phyloP scores from a whole-genome alignment of 2,888 invertebrate species.

The Shargacucullia verbasci region DNA sequence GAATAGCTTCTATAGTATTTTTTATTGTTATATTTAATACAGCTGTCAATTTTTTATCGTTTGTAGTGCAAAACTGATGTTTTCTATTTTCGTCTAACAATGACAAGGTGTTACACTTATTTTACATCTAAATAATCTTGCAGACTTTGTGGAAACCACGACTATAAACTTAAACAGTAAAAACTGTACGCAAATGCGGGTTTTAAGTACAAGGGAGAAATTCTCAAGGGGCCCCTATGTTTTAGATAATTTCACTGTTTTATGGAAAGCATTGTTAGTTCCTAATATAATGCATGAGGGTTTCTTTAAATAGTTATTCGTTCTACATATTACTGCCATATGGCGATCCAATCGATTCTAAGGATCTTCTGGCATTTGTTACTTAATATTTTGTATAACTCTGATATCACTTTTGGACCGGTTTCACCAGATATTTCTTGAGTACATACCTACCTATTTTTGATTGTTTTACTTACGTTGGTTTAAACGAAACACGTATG shows the following conservation, averaged over 20 bases:
- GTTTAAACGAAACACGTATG: conserved; percentile 13
- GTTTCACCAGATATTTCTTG: conserved; percentile 36
- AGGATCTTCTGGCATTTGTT: conserved; percentile 32
- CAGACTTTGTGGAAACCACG: conserved; percentile 48
- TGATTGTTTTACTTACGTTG: conserved; percentile 15
- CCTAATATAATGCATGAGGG: conserved; percentile 68
- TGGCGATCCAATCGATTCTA: conserved; percentile 55
- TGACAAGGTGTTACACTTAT: conserved; percentile 8
- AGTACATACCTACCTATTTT: conserved; percentile 9
- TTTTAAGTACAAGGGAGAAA: conserved; percentile 40
- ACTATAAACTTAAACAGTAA: conserved; percentile 49
- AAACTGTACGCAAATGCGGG: conserved; percentile 69
- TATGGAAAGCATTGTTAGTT: conserved; percentile 64
- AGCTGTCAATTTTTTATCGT: conserved; percentile 6
- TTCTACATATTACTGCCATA: conserved; percentile 58
- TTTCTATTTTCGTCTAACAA: background rate
- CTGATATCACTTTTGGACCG: conserved; percentile 36
- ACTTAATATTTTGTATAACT: conserved; percentile 26
- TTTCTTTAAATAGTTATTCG: conserved; percentile 69
- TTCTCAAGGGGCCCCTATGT: conserved; percentile 72
- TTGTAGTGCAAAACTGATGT: background rate
- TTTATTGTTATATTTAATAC: conserved; percentile 10
- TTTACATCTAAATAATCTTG: conserved; percentile 17
- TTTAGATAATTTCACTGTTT: conserved; percentile 71
- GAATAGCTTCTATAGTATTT: background rate